Base-by-base conservation (phyloP, 2,888 invertebrate species). In the Ditula angustiorana region DNA sequence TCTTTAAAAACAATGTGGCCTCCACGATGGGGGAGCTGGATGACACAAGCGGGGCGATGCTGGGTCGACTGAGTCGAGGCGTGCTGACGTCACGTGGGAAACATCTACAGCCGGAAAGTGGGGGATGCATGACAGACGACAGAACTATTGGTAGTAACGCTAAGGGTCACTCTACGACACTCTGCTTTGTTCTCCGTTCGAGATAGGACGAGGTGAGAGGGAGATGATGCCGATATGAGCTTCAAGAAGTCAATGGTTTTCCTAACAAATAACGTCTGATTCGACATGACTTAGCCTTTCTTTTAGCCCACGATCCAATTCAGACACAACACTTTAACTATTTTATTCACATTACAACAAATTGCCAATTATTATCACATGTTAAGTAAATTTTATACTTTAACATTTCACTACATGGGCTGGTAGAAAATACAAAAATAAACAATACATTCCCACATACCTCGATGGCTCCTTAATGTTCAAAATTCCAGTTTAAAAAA, bases 91-190 rank as follows among this genome's bases (percentile, higher is more conserved):
- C 78, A 76, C 73, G 75, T 73, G 75, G 70, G 72, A 71, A 72
- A 74, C 73, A 70, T 67, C 74, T 74, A 76, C 78, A 72, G 76
- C 74, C 74, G 77, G 70, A 77, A 76, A 81, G 81, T 80, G 78
- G 83, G n/a, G 81, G 81, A 86, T 86, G 86, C 87, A 87, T 78
- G 78, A 86, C 82, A 81, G 80, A 87, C 85, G 82, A 81, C 83
- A 82, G 79, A 86, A 77, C 82, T 84, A 86, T 75, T 75, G 13
- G 13, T 37, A 37, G 35, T 37, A 69, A 76, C 74, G 82, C 78
- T 75, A 77, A 77, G 83, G 86, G 78, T 73, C 76, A 81, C 79
- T 74, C 82, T 77, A 82, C 86, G 86, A 86, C 88, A 85, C 85
- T 81, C 75, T 56, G 64, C 58, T 52, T 24, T 19, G 33, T 35